phyloP scores from a whole-genome alignment of 2,797 vertebrate genomes.

The Lagorchestes hirsutus region DNA sequence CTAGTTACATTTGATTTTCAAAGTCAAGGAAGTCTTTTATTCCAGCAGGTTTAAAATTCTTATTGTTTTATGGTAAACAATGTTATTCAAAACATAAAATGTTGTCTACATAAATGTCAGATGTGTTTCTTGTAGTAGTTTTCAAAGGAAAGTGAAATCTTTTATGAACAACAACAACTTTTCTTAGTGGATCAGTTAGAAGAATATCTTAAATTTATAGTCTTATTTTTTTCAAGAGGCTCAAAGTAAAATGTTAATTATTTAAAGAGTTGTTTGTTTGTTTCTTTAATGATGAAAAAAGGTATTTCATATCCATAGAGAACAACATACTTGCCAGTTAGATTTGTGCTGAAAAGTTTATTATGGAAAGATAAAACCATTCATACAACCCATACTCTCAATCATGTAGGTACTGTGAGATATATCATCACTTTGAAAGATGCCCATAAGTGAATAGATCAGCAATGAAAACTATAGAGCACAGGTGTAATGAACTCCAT shows the following conservation, averaged over 20 bases:
- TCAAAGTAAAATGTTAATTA: constrained; percentile 20
- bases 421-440: constrained; percentile 25
- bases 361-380: neutral
- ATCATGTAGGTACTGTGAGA: constrained; percentile 12
- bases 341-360: constrained; percentile 19
- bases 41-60: neutral
- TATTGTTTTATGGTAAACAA: neutral
- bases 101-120: constrained; percentile 1
- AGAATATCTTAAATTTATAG: neutral
- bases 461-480: neutral
- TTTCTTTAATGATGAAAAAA: neutral
- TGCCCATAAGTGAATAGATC: constrained; percentile 8
- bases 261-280: neutral
- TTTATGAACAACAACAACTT: constrained; percentile 29
- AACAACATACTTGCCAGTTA: neutral
- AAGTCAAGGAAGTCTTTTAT: constrained; percentile 20
- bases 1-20: constrained; percentile 1
- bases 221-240: constrained; percentile 32
- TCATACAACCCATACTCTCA: constrained; percentile 24
- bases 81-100: constrained; percentile 15
- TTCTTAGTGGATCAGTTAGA: neutral
- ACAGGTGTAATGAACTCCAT: neutral
- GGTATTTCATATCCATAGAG: neutral
- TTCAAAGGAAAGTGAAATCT: constrained; percentile 23
- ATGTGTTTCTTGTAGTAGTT: neutral